A percentile compares a stretch with the other conserved stretches of the same genome.
Conservation (phyloP, 2,888 invertebrate species). For the Bombylius major region DNA sequence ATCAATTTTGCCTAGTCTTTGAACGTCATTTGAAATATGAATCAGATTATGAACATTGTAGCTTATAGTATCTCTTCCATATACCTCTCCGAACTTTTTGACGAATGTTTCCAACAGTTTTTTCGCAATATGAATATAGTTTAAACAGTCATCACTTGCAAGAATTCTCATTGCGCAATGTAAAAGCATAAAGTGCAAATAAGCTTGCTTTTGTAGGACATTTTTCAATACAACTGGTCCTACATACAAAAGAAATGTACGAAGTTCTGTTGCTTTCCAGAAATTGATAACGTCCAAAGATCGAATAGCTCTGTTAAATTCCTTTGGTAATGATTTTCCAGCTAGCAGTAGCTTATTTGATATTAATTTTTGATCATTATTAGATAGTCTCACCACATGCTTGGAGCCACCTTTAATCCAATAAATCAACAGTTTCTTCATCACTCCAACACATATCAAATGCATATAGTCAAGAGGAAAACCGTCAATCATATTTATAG, state of each 20-base stretch:
- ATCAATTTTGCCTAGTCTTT: conserved; percentile 18
- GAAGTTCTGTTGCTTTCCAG: conserved; percentile 5
- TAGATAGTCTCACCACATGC: background rate
- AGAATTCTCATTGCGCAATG: background rate
- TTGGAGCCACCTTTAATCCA: conserved; percentile 3
- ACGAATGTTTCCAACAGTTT: background rate
- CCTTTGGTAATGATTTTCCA: background rate
- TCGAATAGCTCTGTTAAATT: background rate
- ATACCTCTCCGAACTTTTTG: background rate
- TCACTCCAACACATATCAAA: conserved; percentile 2
- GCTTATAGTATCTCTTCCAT: background rate
- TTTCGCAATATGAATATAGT: background rate
- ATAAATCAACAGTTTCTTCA: conserved; percentile 1
- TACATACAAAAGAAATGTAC: conserved; percentile 3
- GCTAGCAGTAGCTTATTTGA: background rate
- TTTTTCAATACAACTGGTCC: conserved; percentile 4
- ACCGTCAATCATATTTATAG: conserved; percentile 3
- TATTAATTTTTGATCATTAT: background rate
- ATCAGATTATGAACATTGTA: background rate
- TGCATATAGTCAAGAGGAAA: conserved; percentile 8
- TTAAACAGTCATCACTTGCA: background rate
- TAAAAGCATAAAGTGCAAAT: background rate
- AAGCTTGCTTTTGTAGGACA: background rate
- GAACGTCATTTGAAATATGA: conserved; percentile 20
- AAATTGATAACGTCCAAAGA: background rate